Base-by-base conservation (phyloP, 2,797 vertebrate species). In the Poecilia picta region DNA sequence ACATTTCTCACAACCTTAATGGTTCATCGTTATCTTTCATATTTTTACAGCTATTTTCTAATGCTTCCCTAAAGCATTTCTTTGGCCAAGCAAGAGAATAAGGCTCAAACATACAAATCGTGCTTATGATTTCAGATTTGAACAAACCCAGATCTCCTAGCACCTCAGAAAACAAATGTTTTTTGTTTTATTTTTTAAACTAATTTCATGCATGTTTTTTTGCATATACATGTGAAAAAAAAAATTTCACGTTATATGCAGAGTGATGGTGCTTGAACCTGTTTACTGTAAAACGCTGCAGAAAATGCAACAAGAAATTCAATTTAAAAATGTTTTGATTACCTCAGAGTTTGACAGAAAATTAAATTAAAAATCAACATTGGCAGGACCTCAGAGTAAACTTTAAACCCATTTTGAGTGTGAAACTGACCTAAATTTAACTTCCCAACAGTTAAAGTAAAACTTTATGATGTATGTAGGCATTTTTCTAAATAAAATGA, bases 1-100 rank as follows among this genome's bases (percentile, higher is more conserved):
- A 45, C 45, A 80, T 79, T 78, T 64, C 28, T 78, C 16, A 81
- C 75, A 79, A 81, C 79, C 75, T 76, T 81, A 25, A 75, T 81
- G 71, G 36, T 74, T 71, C 47, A 64, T 81, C 55, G 79, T 57
- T 10, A 39, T 79, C 70, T 16, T 39, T 25, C 31, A 6, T 59
- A 59, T 51, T 49, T 71, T 70, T 70, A 41, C 59, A 70, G 5
- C 4, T 49, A 16, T 33, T 70, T 76, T 43, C 59, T 80, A 8
- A 20, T 68, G 23, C 41, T 68, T 68, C 0, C 36, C 39, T 41
- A 23, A 41, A 68, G 23, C 36, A 2, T 41, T 41, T 68, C 12
- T 20, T 12, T 25, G 64, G 10, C 36, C 64, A 68, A 41, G 12
- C 10, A 68, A 20, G 1, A 25, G 23, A 33, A 5, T 25, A 6